Evolutionary conservation across 2,797 vertebrate species (phyloP).

Genomic region (Chiroxiphia lanceolata): DNA sequence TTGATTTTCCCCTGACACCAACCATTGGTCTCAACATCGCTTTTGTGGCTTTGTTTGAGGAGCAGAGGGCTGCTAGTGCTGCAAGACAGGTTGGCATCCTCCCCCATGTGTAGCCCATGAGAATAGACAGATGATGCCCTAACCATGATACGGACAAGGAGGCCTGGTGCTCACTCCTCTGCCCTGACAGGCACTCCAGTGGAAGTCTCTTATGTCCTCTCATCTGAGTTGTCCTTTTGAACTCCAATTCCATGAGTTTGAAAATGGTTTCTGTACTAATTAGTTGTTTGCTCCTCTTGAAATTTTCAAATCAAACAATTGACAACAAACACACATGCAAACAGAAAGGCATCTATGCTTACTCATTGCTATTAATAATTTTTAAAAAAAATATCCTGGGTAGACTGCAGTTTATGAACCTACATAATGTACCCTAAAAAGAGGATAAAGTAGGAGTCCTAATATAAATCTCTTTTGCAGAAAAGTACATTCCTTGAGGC

Average conservation of each 20-base stretch:
- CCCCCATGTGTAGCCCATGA: neutral
- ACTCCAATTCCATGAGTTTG: neutral
- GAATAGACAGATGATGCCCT: neutral
- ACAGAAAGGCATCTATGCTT: neutral
- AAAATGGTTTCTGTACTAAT: neutral
- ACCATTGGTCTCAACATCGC: neutral
- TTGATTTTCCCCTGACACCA: neutral
- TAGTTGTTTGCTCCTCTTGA: neutral
- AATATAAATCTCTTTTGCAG: neutral
- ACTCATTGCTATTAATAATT: neutral
- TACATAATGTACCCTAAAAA: neutral
- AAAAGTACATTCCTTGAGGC: neutral
- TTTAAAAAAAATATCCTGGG: neutral
- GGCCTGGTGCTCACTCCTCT: neutral
- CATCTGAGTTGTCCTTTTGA: neutral
- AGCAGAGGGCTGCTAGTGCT: neutral
- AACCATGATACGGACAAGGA: neutral
- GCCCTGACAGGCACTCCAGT: neutral
- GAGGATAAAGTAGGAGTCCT: neutral
- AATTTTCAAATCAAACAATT: neutral
- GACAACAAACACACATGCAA: neutral
- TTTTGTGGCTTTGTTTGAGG: neutral
- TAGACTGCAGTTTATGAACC: neutral
- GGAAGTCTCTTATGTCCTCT: neutral
- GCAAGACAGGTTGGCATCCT: neutral